phyloP scores from a whole-genome alignment of 1,140 invertebrate genomes.

The Ladona fulva region DNA sequence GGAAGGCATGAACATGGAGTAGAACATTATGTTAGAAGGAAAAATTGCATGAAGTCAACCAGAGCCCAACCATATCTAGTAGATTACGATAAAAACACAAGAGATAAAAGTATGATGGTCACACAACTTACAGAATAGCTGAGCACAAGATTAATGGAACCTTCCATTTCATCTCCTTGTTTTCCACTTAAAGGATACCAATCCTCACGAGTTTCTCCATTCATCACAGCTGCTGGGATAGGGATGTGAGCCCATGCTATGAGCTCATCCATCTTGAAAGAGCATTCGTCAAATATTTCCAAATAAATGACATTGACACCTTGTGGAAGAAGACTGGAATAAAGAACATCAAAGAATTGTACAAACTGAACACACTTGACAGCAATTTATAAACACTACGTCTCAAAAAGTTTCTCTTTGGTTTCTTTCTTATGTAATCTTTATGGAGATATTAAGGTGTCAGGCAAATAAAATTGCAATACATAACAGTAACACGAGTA shows the following conservation, averaged over 20 bases:
- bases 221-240: conserved; percentile 72
- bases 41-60: too few species aligned
- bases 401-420: too few species aligned
- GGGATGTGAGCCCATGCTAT: conserved; percentile 85
- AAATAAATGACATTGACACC: conserved; percentile 81
- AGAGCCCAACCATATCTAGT: too few species aligned
- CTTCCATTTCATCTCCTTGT: conserved; percentile 88
- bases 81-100: too few species aligned
- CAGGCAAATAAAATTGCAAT: too few species aligned
- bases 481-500: too few species aligned
- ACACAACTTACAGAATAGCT: conserved; percentile 60
- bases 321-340: conserved; percentile 63
- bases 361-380: too few species aligned
- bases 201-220: conserved; percentile 83
- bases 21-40: too few species aligned
- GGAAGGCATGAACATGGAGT: too few species aligned
- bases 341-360: conserved; percentile 28
- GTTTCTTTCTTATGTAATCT: too few species aligned
- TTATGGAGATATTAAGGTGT: too few species aligned
- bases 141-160: conserved; percentile 67
- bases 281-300: conserved; percentile 95
- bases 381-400: too few species aligned
- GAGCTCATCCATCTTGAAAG: conserved; percentile 90
- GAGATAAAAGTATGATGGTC: conserved; percentile 16
- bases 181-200: conserved; percentile 88